These are phyloP conservation scores for Anoura caudifer DNA, from an alignment of 2,113 vertebrate genomes.

Conservation along the genomic window DNA sequence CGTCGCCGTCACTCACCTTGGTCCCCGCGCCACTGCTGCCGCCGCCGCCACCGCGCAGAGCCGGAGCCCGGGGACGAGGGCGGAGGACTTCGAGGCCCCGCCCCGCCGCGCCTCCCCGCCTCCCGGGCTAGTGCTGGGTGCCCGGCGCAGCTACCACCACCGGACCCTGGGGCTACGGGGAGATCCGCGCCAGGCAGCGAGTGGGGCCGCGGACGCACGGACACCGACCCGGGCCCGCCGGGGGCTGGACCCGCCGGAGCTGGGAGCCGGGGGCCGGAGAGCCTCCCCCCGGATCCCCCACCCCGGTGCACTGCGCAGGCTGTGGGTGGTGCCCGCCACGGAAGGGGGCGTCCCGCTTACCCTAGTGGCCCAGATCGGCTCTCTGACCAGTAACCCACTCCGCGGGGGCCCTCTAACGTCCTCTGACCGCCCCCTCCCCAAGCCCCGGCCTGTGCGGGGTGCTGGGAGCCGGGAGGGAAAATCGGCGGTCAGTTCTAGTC, in stretches of 20 bases:
- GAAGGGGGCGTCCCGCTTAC: background rate
- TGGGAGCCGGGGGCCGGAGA: background rate
- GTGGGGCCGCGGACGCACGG: background rate
- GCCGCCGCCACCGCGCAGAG: conserved; percentile 26
- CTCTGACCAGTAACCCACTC: background rate
- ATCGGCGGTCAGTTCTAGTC: background rate
- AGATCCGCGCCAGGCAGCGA: background rate
- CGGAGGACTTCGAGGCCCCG: background rate
- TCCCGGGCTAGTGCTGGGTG: background rate
- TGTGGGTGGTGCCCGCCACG: background rate
- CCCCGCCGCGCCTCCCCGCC: conserved; percentile 12
- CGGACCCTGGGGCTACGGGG: background rate
- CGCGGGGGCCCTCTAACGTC: background rate
- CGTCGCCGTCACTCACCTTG: conserved; percentile 53
- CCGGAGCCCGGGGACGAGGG: background rate
- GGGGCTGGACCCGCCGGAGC: background rate
- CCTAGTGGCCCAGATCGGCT: background rate
- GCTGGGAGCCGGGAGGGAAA: background rate
- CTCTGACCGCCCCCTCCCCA: background rate
- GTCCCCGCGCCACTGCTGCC: conserved; percentile 10
- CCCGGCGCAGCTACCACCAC: background rate
- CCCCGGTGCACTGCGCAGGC: background rate
- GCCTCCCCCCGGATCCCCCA: background rate
- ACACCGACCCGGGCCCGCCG: background rate
- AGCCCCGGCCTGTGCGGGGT: background rate